Base-by-base conservation (phyloP, 2,888 invertebrate genomes). In the Lycocerus yunnanus region DNA sequence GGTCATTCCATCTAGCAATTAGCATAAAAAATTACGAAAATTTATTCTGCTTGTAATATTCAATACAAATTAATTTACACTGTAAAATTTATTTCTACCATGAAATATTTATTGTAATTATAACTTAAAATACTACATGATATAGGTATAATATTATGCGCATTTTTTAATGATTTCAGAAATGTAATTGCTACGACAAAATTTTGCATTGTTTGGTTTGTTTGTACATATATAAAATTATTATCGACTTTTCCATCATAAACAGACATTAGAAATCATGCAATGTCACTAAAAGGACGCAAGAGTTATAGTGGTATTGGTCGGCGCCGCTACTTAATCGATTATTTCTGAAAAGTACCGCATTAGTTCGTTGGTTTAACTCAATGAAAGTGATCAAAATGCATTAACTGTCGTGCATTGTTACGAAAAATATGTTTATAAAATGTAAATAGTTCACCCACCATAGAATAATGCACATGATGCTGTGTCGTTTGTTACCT, bases 401-500 rank as follows among this genome's bases (percentile, higher is more conserved):
- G 10, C 1, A 11, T 27, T 43, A 67, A 67, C 14, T 10, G 11
- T 66, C n/a, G 43, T n/a, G n/a, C 6, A 1, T 43, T 43, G n/a
- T 6, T 43, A n/a, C 43, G n/a, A 43, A 43, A 43, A 43, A n/a
- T 43, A n/a, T 43, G n/a, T n/a, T 27, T 9, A 24, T 66, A 13
- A 15, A n/a, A 20, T 21, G n/a, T 27, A 14, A 66, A 66, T 15
- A 14, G 13, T 27, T 21, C 61, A 15, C 43, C n/a, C 61, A 15
- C 43, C n/a, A 8, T n/a, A 43, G n/a, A 43, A 60, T 13, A 76
- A 58, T 68, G 15, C 78, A 73, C 72, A 88, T 88, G 88, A 80
- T 88, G 70, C 80, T 88, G 77, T 88, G 87, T 78, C 84, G 87
- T 72, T 81, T 88, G 72, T 84, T 88, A 61, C 86, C 87, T 5